A percentile compares a stretch with the other conserved stretches of the same genome.
Conservation (phyloP, 2,113 vertebrate genomes). For the Clarias batrachus region DNA sequence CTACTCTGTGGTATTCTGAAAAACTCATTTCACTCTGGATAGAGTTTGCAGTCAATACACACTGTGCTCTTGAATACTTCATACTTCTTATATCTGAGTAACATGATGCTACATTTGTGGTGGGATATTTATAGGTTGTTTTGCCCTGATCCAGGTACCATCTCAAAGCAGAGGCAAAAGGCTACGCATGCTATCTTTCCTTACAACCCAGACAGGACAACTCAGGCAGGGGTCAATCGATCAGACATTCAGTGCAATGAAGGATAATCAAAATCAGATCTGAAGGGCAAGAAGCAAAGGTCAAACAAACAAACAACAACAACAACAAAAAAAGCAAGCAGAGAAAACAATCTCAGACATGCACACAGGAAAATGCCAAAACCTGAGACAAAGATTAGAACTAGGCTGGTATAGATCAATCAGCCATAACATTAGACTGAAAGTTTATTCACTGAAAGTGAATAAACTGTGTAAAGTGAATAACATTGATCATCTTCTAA, state of each 20-base stretch:
- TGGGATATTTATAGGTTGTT: slow-evolving; percentile 19
- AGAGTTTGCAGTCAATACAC: slow-evolving; percentile 28
- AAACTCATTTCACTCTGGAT: slow-evolving; percentile 39
- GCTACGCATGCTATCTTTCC: neutral
- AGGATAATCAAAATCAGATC: slow-evolving; percentile 8
- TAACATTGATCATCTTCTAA: too few species aligned
- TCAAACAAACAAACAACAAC: neutral
- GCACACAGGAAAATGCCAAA: neutral
- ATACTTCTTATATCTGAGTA: slow-evolving; percentile 39
- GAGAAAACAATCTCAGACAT: neutral
- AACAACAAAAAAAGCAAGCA: neutral
- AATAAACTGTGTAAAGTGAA: too few species aligned
- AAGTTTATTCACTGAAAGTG: too few species aligned
- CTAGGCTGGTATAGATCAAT: neutral
- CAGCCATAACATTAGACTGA: too few species aligned
- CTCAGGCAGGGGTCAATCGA: neutral
- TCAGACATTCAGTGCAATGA: neutral
- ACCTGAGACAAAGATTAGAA: neutral
- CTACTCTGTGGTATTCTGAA: slow-evolving; percentile 29
- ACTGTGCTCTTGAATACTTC: slow-evolving; percentile 36
- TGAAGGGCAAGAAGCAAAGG: neutral
- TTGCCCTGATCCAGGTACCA: slow-evolving; percentile 18
- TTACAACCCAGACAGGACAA: neutral
- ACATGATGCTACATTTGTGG: slow-evolving; percentile 18
- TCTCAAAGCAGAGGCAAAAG: neutral